phyloP scores from a whole-genome alignment of 2,113 vertebrate genomes.

The Rynchops niger region DNA sequence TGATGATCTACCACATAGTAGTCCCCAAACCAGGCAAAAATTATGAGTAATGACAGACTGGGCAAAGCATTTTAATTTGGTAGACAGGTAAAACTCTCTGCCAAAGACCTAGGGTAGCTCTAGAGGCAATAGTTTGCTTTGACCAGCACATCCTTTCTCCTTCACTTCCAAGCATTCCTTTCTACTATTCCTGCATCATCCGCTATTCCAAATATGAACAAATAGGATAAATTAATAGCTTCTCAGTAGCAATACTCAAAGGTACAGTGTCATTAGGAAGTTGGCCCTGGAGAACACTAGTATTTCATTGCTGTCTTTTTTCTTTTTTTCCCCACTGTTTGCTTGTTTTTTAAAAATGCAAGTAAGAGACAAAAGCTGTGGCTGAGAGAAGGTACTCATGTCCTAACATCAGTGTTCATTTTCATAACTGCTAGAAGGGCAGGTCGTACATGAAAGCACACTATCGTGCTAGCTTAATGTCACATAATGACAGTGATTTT shows the following conservation, averaged over 20 bases:
- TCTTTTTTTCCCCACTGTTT: not conserved
- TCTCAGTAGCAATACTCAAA: not conserved
- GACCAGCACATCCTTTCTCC: not conserved
- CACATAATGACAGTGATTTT: not conserved
- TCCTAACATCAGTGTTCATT: not conserved
- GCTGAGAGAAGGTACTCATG: not conserved
- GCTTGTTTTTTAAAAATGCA: not conserved
- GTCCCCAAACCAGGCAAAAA: not conserved
- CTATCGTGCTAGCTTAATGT: not conserved
- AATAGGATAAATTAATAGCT: not conserved
- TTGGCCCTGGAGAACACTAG: not conserved
- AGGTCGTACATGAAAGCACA: not conserved
- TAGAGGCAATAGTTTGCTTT: not conserved
- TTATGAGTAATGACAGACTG: slow-evolving; percentile 1
- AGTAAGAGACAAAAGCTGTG: not conserved
- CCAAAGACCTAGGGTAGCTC: not conserved
- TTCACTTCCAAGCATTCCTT: not conserved
- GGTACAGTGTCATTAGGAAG: not conserved
- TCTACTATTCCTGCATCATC: not conserved
- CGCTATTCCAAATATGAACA: not conserved
- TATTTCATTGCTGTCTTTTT: not conserved
- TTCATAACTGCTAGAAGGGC: not conserved
- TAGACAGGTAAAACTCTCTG: not conserved
- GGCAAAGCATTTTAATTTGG: not conserved
- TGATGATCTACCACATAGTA: not conserved